Percentiles rank a stretch among this genome's conserved stretches.
phyloP scores from a whole-genome alignment of 2,113 vertebrate genomes.

The Todiramphus saurophagus region DNA sequence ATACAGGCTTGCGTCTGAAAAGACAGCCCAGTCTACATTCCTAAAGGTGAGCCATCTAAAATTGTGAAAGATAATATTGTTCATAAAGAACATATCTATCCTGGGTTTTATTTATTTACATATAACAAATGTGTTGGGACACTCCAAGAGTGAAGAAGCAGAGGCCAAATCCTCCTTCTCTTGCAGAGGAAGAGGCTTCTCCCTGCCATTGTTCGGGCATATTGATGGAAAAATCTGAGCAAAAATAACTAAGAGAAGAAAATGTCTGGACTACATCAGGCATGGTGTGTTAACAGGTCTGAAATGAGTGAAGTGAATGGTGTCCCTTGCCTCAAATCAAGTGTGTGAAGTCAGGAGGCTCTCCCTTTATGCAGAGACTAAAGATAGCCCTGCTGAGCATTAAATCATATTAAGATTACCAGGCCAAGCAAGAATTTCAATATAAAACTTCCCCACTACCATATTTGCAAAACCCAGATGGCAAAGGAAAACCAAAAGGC shows the following conservation, averaged over 20 bases:
- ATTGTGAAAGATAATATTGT: neutral
- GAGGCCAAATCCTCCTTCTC: neutral
- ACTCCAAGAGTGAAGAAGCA: neutral
- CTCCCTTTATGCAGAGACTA: neutral
- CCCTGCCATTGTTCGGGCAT: neutral
- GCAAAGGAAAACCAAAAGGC: neutral
- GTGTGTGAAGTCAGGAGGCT: neutral
- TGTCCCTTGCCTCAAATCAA: neutral
- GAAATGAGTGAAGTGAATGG: neutral
- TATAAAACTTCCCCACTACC: neutral
- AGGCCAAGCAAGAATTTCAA: neutral
- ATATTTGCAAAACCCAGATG: neutral
- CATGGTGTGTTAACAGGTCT: neutral
- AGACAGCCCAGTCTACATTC: neutral
- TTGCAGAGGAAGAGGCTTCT: neutral
- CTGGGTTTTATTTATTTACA: neutral
- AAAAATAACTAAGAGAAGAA: neutral
- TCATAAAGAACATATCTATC: neutral
- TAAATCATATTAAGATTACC: neutral
- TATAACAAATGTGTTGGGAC: neutral
- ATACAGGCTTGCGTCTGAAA: neutral
- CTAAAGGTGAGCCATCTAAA: neutral
- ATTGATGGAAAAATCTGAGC: neutral
- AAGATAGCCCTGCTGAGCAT: neutral
- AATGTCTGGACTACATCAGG: neutral